Conservation (phyloP, 2,888 invertebrate species). For the Anthrax anthrax region DNA sequence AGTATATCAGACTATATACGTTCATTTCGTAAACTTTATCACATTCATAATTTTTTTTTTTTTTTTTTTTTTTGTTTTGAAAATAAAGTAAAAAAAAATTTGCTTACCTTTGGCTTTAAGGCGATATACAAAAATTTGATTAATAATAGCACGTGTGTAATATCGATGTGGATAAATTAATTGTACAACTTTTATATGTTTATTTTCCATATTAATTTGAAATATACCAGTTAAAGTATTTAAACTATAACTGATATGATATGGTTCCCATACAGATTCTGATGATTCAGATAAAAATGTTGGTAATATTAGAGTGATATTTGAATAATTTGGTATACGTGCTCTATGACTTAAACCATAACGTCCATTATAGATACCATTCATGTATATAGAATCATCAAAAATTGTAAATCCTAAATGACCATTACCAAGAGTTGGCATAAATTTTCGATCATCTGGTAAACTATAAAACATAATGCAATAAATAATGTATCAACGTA, state of each 20-base stretch:
- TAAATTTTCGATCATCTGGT: conserved; percentile 40
- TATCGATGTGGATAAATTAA: conserved; percentile 31
- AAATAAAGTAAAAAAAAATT: no score
- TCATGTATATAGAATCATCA: conserved; percentile 44
- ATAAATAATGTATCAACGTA: not conserved
- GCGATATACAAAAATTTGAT: conserved; percentile 20
- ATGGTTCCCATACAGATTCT: not conserved
- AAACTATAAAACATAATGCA: conserved; percentile 38
- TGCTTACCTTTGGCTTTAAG: conserved; percentile 9
- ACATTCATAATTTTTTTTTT: no score
- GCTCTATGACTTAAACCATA: conserved; percentile 43
- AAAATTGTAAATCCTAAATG: conserved; percentile 44
- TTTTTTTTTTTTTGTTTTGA: no score
- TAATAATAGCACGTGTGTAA: conserved; percentile 31
- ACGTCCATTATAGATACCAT: conserved; percentile 44
- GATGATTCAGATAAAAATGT: no score
- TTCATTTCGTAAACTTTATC: no score
- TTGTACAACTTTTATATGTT: conserved; percentile 14
- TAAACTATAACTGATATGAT: conserved; percentile 27
- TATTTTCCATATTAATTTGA: conserved; percentile 19
- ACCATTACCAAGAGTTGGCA: conserved; percentile 46
- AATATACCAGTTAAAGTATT: conserved; percentile 38
- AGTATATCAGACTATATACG: no score
- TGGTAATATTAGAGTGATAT: conserved; percentile 23
- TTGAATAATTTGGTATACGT: conserved; percentile 45